Base-by-base conservation (phyloP, 2,888 invertebrate species). In the Alitta virens region DNA sequence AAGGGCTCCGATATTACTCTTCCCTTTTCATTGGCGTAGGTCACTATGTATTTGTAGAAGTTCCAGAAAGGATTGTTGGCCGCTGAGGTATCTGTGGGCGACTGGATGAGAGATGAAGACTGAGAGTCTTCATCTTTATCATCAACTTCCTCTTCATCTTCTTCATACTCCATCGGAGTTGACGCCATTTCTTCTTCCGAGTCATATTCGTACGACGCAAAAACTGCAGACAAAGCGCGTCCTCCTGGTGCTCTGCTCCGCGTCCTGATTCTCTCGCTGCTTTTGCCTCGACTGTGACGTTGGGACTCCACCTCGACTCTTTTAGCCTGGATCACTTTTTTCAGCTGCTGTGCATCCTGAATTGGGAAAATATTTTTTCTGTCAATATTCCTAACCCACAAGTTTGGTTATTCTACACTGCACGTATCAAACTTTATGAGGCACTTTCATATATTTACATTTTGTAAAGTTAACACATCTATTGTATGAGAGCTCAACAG, bases 1-100 rank as follows among this genome's bases (percentile, higher is more conserved):
- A 98, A 93, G 0, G 95, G 93, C 76, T 96, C 94, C 26, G 92
- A 90, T 76, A 96, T 85, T n/a, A 88, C 86, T 1, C 88, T 86
- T n/a, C 93, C 94, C 85, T 71, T 69, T 12, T 73, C 63, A 25
- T 73, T 72, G 24, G 71, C 76, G 68, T 76, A 79, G 62, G 78
- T 80, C 49, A 81, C 89, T 23, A 98, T 88, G 51, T 90, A 88
- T 78, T 94, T 92, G 74, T 92, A 91, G 0, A 98, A 84, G 68
- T 91, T 90, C 95, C 96, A 96, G 55, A 55, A n/a, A 2, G 55
- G 18, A n/a, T 55, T 16, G 23, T 23, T n/a, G 12, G 5, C 21
- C 5, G 21, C 9, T 14, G 16, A 16, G 16, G 52, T 7, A 23
- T 21, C 25, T 5, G 21, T 9, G 23, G 23, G 16, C 5, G 52